A percentile compares a stretch with the other conserved stretches of the same genome.
phyloP scores from a whole-genome alignment of 2,888 invertebrate genomes.

The Cheilosia vernalis region DNA sequence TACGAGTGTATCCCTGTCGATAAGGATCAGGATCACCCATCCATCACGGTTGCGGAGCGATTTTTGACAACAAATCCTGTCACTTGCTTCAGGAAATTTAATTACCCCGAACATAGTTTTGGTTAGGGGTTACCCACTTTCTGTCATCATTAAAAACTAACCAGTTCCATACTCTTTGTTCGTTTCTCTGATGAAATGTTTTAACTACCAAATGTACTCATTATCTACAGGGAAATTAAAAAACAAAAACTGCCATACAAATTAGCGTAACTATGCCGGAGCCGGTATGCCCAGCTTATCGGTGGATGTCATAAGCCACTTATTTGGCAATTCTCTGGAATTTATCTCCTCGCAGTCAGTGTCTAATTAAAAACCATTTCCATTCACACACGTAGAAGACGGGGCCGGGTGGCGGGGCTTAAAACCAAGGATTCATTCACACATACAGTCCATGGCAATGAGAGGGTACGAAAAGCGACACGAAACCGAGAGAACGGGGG shows the following conservation, averaged over 20 bases:
- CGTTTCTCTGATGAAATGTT: not conserved
- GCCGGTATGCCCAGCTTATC: conserved; percentile 58
- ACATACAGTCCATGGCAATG: conserved; percentile 43
- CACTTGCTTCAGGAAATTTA: too few relatives aligned
- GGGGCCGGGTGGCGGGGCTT: not conserved
- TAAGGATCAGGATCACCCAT: conserved; percentile 1
- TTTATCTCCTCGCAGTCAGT: conserved; percentile 56
- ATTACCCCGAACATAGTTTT: too few relatives aligned
- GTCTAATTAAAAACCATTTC: conserved; percentile 69
- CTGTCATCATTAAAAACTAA: too few relatives aligned
- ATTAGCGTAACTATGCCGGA: conserved; percentile 54
- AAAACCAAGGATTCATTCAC: conserved; percentile 1
- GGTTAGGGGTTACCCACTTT: too few relatives aligned
- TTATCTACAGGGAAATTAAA: conserved; percentile 10
- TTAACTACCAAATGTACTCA: not conserved
- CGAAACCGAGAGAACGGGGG: not conserved
- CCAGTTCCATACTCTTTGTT: too few relatives aligned
- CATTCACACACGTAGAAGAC: conserved; percentile 13
- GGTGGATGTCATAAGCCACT: conserved; percentile 69
- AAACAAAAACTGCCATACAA: conserved; percentile 30
- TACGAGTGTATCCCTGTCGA: not conserved
- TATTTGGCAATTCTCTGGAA: conserved; percentile 66
- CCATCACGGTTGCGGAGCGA: conserved; percentile 10
- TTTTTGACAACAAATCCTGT: not conserved
- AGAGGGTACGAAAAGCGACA: conserved; percentile 19